Percentiles rank a stretch among this genome's conserved stretches.
Conservation (phyloP, 2,113 vertebrate genomes). For the Leuciscus idus region DNA sequence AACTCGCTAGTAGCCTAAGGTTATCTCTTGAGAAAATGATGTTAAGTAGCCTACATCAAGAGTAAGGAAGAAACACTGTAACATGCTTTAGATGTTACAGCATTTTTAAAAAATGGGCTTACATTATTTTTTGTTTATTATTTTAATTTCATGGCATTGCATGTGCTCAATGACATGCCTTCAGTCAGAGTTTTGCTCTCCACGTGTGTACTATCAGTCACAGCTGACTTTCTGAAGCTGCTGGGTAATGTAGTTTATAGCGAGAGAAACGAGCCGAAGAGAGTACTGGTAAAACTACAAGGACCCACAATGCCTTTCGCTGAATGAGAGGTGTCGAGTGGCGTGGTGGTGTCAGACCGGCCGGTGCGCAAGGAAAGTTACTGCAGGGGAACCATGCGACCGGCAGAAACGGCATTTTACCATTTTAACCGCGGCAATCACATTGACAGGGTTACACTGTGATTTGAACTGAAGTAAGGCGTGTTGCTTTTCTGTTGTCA, state of each 20-base stretch:
- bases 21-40: not conserved
- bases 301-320: slow-evolving; percentile 41
- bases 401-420: not conserved
- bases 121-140: too few species aligned
- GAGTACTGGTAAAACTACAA: slow-evolving; percentile 8
- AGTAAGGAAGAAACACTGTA: not conserved
- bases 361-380: slow-evolving; percentile 23
- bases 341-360: slow-evolving; percentile 5
- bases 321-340: not conserved
- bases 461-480: slow-evolving; percentile 28
- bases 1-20: too few species aligned
- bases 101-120: too few species aligned
- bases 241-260: slow-evolving; percentile 35
- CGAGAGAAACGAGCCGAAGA: accelerated
- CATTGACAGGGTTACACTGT: not conserved
- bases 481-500: slow-evolving; percentile 11
- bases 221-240: not conserved
- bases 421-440: not conserved
- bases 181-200: slow-evolving; percentile 1
- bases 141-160: not conserved
- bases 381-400: not conserved
- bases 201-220: slow-evolving; percentile 43
- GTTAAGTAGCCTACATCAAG: not conserved
- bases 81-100: too few species aligned
- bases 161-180: not conserved